phyloP scores from a whole-genome alignment of 2,888 invertebrate species.

The Plebejus argus region DNA sequence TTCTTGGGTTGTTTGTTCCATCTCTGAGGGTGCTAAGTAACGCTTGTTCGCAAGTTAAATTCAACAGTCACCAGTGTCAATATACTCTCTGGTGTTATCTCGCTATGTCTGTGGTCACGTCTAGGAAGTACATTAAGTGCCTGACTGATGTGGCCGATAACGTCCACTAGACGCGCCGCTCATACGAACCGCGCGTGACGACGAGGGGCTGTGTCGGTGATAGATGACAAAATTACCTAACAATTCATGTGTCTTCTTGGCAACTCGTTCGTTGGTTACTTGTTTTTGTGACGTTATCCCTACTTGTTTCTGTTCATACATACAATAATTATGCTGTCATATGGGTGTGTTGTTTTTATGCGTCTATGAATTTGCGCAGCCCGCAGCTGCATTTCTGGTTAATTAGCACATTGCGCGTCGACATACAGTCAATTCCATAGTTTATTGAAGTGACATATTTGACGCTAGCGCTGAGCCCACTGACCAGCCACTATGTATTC shows the following conservation, averaged over 20 bases:
- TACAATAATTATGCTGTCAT: too few species aligned
- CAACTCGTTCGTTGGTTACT: neutral
- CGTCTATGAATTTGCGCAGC: too few species aligned
- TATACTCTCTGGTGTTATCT: neutral
- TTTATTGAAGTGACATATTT: neutral
- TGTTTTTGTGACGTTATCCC: neutral
- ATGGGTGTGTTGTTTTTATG: too few species aligned
- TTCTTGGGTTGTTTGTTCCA: neutral
- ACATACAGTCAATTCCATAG: neutral
- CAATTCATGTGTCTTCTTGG: neutral
- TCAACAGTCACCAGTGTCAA: neutral
- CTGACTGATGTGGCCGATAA: conserved; percentile 23
- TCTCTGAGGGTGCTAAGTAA: neutral
- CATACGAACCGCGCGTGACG: conserved; percentile 3
- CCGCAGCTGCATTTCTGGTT: neutral
- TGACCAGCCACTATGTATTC: conserved; percentile 19
- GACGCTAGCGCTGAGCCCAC: neutral
- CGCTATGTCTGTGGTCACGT: conserved; percentile 10
- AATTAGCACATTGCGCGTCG: neutral
- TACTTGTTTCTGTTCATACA: too few species aligned
- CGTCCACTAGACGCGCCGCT: neutral
- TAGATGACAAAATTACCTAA: neutral
- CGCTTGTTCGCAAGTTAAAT: neutral
- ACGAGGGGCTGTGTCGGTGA: neutral
- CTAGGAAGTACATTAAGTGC: conserved; percentile 18